Percentiles rank a stretch among this genome's conserved stretches.
Evolutionary conservation across 2,888 invertebrate species (phyloP).

Genomic region (Drosophila phalerata): DNA sequence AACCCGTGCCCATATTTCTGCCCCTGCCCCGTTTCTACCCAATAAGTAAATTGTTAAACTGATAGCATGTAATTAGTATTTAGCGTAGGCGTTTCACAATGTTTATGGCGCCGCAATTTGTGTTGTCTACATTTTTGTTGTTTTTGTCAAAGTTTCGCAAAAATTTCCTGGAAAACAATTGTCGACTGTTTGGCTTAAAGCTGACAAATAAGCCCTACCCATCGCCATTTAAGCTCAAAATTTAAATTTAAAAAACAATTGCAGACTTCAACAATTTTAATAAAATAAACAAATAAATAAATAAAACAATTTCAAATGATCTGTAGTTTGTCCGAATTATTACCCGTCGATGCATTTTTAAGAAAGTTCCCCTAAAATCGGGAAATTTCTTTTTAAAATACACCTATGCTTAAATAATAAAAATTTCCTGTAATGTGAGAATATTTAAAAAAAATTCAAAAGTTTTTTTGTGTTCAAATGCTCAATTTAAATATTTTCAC

Average conservation of each 20-base stretch:
- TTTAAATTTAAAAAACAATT: background rate
- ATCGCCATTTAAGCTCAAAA: background rate
- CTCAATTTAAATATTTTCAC: too few species aligned
- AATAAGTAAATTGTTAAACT: slow-evolving; percentile 36
- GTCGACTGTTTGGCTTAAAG: slow-evolving; percentile 30
- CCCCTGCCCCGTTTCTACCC: background rate
- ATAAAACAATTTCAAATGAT: too few species aligned
- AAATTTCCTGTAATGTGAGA: too few species aligned
- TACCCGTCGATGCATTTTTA: too few species aligned
- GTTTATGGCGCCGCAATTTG: slow-evolving; percentile 40
- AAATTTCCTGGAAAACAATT: slow-evolving; percentile 34
- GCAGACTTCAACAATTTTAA: background rate
- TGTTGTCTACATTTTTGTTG: slow-evolving; percentile 18
- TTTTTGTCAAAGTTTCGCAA: slow-evolving; percentile 8
- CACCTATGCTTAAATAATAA: too few species aligned
- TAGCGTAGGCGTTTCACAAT: slow-evolving; percentile 56
- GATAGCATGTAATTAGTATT: slow-evolving; percentile 67
- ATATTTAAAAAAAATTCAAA: too few species aligned
- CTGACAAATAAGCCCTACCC: slow-evolving; percentile 6
- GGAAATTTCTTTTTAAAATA: too few species aligned
- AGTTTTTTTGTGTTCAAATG: too few species aligned
- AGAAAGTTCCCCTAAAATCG: too few species aligned
- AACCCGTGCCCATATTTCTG: background rate
- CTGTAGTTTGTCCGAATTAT: too few species aligned
- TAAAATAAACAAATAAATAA: background rate